Percentiles rank a stretch among this genome's conserved stretches.
Conservation (phyloP, 2,888 invertebrate species). For the Drosophila dives region DNA sequence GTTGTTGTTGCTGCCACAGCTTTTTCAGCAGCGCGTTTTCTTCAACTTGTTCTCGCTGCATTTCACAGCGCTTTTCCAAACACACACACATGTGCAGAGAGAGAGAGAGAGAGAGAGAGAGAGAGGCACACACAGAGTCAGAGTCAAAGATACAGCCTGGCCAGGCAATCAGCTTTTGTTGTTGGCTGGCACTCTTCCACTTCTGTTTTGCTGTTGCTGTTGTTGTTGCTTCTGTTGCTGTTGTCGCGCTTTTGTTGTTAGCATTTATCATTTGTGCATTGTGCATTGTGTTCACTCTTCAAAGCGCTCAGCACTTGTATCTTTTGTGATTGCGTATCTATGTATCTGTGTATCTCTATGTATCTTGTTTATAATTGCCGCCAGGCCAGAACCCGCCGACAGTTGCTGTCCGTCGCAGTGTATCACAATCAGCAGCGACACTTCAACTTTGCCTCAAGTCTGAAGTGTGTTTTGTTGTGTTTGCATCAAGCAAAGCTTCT, state of each 20-base stretch:
- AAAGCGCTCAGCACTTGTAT: constrained; percentile 35
- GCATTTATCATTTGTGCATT: constrained; percentile 64
- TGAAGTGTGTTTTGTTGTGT: constrained; percentile 15
- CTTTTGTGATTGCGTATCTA: constrained; percentile 46
- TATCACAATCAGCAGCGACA: constrained; percentile 71
- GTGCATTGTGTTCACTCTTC: constrained; percentile 33
- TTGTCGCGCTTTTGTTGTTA: constrained; percentile 57
- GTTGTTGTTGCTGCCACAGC: constrained; percentile 14
- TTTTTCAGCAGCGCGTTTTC: constrained; percentile 49
- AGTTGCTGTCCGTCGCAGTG: constrained; percentile 65
- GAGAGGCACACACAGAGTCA: constrained; percentile 4
- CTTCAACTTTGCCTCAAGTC: constrained; percentile 38
- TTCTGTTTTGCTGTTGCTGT: constrained; percentile 11
- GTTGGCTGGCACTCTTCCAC: constrained; percentile 47
- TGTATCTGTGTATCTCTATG: constrained; percentile 42
- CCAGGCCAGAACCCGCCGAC: constrained; percentile 47
- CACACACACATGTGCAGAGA: constrained; percentile 4
- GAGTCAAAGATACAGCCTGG: constrained; percentile 39
- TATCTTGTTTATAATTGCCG: constrained; percentile 58
- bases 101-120: constrained; percentile 16
- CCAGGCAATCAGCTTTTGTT: constrained; percentile 70
- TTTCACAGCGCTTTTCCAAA: constrained; percentile 63
- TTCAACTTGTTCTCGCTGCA: constrained; percentile 68
- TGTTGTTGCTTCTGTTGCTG: constrained; percentile 11
- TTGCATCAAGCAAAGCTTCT: constrained; percentile 23